Percentiles rank a stretch among this genome's conserved stretches.
These are phyloP conservation scores for Varanus salvator DNA, from an alignment of 2,113 vertebrate species.

Conservation along the genomic window DNA sequence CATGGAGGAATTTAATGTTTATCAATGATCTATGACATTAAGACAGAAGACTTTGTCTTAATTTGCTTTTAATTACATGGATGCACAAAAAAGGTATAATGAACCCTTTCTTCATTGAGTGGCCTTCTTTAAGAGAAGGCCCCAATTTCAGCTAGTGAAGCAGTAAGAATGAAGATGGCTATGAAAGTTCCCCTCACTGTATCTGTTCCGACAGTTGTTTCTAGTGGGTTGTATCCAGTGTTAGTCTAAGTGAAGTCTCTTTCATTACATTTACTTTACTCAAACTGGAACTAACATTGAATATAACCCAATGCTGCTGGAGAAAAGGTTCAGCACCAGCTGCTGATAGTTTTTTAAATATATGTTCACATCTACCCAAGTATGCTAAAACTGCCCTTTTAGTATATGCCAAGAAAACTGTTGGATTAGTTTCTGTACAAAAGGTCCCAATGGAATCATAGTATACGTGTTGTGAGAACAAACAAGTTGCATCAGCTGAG, in stretches of 20 bases:
- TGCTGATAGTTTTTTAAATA: neutral
- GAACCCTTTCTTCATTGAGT: neutral
- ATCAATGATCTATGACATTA: too few species aligned
- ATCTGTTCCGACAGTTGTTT: too few species aligned
- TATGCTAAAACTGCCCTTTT: neutral
- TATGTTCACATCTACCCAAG: neutral
- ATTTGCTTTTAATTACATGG: too few species aligned
- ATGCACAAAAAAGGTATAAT: neutral
- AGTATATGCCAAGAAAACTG: neutral
- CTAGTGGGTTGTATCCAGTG: too few species aligned
- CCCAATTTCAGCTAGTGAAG: neutral
- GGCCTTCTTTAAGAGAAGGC: neutral
- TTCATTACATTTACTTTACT: too few species aligned
- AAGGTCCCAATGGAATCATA: neutral
- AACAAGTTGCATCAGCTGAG: neutral
- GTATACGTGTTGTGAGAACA: neutral
- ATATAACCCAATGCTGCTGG: too few species aligned
- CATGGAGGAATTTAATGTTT: too few species aligned
- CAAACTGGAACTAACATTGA: too few species aligned
- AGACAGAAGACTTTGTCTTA: too few species aligned
- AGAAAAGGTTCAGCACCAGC: too few species aligned
- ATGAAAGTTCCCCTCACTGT: too few species aligned
- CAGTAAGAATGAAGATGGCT: neutral
- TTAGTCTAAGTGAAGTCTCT: too few species aligned
- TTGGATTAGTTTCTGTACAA: neutral